A percentile compares a stretch with the other conserved stretches of the same genome.
phyloP scores from a whole-genome alignment of 2,888 invertebrate genomes.

The Callinectes sapidus region DNA sequence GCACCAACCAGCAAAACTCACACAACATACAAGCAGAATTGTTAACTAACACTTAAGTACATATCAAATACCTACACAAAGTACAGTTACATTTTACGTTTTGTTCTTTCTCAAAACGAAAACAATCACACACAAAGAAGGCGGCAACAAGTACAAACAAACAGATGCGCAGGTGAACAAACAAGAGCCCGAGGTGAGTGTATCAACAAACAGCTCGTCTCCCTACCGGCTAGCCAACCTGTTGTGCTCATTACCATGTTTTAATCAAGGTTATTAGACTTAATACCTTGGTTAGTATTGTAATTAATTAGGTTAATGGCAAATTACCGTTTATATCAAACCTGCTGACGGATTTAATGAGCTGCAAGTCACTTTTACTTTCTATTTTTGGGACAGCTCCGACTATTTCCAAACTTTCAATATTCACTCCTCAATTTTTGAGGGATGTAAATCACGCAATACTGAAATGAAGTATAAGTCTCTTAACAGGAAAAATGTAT shows the following conservation, averaged over 20 bases:
- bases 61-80: not conserved
- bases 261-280: slow-evolving; percentile 56
- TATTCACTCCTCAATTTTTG: slow-evolving; percentile 29
- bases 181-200: not conserved
- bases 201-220: slow-evolving; percentile 10
- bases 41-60: not conserved
- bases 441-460: slow-evolving; percentile 28
- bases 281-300: slow-evolving; percentile 57
- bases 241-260: slow-evolving; percentile 45
- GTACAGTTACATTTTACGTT: not conserved
- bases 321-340: slow-evolving; percentile 54
- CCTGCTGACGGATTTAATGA: slow-evolving; percentile 58
- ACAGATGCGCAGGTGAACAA: not conserved
- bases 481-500: slow-evolving; percentile 32
- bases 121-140: not conserved
- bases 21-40: not conserved
- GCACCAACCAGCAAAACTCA: not conserved
- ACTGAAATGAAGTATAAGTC: slow-evolving; percentile 36
- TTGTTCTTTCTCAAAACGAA: not conserved
- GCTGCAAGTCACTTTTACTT: slow-evolving; percentile 24
- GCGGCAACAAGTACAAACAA: slow-evolving; percentile 3
- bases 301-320: slow-evolving; percentile 59
- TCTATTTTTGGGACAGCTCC: slow-evolving; percentile 2
- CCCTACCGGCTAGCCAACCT: slow-evolving; percentile 30
- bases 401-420: slow-evolving; percentile 28